Evolutionary conservation across 2,113 vertebrate genomes (phyloP), one percentile per base, ranked within the genome.

Genomic region (Grus americana): DNA sequence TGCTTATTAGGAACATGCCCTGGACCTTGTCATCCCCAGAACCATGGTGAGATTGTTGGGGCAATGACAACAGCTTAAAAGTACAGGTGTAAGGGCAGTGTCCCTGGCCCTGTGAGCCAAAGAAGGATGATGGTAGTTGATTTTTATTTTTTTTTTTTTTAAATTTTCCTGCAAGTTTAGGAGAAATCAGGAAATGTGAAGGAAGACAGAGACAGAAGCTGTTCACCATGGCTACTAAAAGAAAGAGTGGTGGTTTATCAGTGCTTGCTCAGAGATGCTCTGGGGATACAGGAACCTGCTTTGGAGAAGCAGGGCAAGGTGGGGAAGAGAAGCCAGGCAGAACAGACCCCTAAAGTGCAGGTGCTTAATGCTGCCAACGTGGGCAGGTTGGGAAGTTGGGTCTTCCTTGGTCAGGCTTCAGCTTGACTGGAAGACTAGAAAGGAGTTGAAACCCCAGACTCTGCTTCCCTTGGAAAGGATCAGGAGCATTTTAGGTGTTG

Each of bases 331-430:
- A 86, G 85, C 46, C 78, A 94, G 91, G 83, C 73, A 85, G 59
- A 79, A 86, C 67, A 93, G 90, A 89, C 29, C 74, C 78, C 79
- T 97, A 97, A 98, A 97, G 97, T 97, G 96, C 96, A 93, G 94
- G 95, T 97, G 97, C 97, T 97, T 94, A 92, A 90, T 83, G 55
- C 63, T 92, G 95, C 93, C 96, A 84, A 14, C 9, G 0, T 36
- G 68, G 92, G 82, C 94, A 95, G 46, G 16, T 73, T 78, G 92
- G 94, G 85, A 92, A 86, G 86, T 24, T 91, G 67, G 10, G 76
- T 94, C 96, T 96, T 95, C 92, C 95, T 93, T 62, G 74, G 78
- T 96, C 87, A 97, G 95, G 76, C 67, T 94, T 93, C 65, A 61
- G 88, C 90, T 73, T 86, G 91, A 93, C 91, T 94, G 96, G 97